Conservation (phyloP, 1,140 invertebrate species). For the Harlomillsia oculata region DNA sequence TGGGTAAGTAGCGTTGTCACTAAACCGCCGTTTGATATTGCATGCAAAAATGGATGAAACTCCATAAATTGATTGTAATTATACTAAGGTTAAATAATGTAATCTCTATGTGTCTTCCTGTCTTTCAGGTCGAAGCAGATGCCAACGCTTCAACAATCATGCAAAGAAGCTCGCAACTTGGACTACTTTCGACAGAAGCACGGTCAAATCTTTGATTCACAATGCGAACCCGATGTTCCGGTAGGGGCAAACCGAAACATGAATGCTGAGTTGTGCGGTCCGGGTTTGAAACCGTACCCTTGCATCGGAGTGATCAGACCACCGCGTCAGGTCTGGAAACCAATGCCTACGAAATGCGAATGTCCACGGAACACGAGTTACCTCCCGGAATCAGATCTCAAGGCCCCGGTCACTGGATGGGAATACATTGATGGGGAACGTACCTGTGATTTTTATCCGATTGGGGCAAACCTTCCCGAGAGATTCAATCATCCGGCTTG, state of each 20-base stretch:
- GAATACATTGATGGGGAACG: conserved; percentile 28
- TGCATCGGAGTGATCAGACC: conserved; percentile 26
- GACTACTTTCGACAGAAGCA: conserved; percentile 10
- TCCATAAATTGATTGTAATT: too few relatives aligned
- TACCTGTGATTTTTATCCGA: conserved; percentile 33
- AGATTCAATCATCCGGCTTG: conserved; percentile 30
- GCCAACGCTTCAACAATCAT: conserved; percentile 22
- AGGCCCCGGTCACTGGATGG: conserved; percentile 27
- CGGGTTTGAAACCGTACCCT: conserved; percentile 23
- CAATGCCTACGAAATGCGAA: neutral
- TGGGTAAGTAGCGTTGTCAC: too few relatives aligned
- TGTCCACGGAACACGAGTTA: neutral
- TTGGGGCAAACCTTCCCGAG: conserved; percentile 17
- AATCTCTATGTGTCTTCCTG: too few relatives aligned
- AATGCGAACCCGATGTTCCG: conserved; percentile 2
- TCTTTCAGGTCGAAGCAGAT: too few relatives aligned
- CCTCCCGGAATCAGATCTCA: conserved; percentile 1
- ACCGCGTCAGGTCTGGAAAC: conserved; percentile 6
- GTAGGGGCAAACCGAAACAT: neutral
- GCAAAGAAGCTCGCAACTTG: conserved; percentile 15
- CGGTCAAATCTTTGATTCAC: conserved; percentile 14
- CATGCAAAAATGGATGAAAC: too few relatives aligned
- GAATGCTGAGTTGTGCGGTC: conserved; percentile 7
- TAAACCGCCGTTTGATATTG: too few relatives aligned
- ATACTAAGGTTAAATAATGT: too few relatives aligned